phyloP scores from a whole-genome alignment of 2,113 vertebrate species.

The Cathartes aura region DNA sequence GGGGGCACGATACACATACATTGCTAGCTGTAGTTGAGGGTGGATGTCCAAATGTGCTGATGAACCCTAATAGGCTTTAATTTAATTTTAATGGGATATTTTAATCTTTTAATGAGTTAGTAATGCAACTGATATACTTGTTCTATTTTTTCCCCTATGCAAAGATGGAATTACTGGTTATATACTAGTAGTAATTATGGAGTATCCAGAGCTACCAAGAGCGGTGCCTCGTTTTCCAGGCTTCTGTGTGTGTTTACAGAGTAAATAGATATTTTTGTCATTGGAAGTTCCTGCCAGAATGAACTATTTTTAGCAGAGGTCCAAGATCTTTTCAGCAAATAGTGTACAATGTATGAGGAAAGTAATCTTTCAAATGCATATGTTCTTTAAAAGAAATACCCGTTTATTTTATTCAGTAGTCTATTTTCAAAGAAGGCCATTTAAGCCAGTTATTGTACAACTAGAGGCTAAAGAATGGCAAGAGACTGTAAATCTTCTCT shows the following conservation, averaged over 20 bases:
- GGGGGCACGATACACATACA: accelerated
- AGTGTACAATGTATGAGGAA: neutral
- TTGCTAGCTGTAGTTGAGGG: neutral
- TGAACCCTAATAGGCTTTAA: neutral
- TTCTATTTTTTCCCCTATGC: neutral
- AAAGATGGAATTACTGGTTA: neutral
- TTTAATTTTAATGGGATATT: neutral
- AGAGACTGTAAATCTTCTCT: neutral
- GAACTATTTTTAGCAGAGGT: neutral
- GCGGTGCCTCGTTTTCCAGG: neutral
- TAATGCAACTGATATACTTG: neutral
- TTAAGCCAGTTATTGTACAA: neutral
- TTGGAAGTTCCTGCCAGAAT: neutral
- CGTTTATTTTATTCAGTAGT: neutral
- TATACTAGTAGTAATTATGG: neutral
- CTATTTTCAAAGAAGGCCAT: neutral
- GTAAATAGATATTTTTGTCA: neutral
- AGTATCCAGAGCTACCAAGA: neutral
- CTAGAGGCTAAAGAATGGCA: neutral
- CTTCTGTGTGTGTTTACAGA: neutral
- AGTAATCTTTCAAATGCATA: neutral
- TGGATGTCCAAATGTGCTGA: neutral
- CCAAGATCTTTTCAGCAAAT: neutral
- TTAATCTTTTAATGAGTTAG: neutral
- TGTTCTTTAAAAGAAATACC: neutral